Evolutionary conservation across 2,797 vertebrate genomes (phyloP).

Genomic region (Parauchenoglanis ngamensis): DNA sequence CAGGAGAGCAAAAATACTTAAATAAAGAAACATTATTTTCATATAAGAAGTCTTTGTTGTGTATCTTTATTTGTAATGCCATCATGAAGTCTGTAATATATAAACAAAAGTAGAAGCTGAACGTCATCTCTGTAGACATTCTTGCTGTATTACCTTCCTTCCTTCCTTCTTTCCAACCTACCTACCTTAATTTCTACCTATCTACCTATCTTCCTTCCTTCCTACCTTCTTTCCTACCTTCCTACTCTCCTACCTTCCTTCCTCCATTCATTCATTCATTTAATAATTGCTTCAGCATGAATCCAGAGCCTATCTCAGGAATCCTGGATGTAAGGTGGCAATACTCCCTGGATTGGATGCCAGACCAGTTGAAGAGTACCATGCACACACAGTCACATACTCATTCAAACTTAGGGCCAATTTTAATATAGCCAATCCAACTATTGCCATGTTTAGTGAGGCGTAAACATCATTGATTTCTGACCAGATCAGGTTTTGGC

Average conservation of each 20-base stretch:
- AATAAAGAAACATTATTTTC: slow-evolving; percentile 1
- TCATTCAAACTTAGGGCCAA: slow-evolving; percentile 4
- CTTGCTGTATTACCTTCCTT: background rate
- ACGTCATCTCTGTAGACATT: background rate
- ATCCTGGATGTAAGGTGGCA: background rate
- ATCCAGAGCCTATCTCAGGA: background rate
- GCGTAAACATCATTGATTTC: background rate
- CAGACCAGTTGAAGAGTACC: background rate
- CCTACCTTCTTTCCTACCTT: too few relatives aligned
- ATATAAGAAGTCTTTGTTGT: background rate
- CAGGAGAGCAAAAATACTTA: slow-evolving; percentile 1
- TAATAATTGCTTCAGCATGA: background rate
- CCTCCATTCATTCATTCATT: background rate
- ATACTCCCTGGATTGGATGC: background rate
- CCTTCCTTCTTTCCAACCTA: too few relatives aligned
- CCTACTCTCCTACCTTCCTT: too few relatives aligned
- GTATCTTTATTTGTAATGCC: background rate
- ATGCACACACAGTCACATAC: background rate
- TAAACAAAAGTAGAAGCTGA: background rate
- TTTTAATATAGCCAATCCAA: background rate
- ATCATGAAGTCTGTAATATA: background rate
- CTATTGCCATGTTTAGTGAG: background rate
- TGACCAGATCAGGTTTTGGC: background rate
- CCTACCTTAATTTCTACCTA: background rate
- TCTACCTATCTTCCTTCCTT: background rate